Conservation (phyloP, 2,888 invertebrate genomes). For the Adelognathus sp. region DNA sequence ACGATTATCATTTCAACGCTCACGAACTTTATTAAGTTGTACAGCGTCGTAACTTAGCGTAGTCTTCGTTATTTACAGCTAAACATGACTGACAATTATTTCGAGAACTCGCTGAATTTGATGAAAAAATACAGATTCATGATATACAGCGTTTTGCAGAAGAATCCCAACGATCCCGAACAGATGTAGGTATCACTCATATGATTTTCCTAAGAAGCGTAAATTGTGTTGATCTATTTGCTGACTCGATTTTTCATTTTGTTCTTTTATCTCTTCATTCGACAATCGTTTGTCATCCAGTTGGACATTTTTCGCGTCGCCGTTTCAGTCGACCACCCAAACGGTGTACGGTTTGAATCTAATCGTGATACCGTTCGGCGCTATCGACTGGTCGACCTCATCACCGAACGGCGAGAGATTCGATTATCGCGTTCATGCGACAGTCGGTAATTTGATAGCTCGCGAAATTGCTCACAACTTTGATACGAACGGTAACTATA, state of each 20-base stretch:
- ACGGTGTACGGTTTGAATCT: slow-evolving; percentile 65
- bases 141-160: slow-evolving; percentile 63
- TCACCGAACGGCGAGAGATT: slow-evolving; percentile 49
- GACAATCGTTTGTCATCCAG: slow-evolving; percentile 45
- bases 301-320: slow-evolving; percentile 70
- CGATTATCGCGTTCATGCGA: slow-evolving; percentile 66
- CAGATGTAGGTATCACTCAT: slow-evolving; percentile 66
- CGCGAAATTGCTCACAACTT: slow-evolving; percentile 73
- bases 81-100: slow-evolving; percentile 64
- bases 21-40: slow-evolving; percentile 17
- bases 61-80: slow-evolving; percentile 58
- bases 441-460: slow-evolving; percentile 69
- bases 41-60: slow-evolving; percentile 1
- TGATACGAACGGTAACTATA: slow-evolving; percentile 68
- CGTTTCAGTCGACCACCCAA: slow-evolving; percentile 65
- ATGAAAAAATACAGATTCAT: slow-evolving; percentile 65
- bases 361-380: slow-evolving; percentile 70
- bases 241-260: background rate
- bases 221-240: slow-evolving; percentile 10
- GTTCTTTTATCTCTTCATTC: background rate
- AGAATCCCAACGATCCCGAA: slow-evolving; percentile 59
- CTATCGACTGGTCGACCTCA: slow-evolving; percentile 64
- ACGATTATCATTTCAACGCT: slow-evolving; percentile 1
- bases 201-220: slow-evolving; percentile 25
- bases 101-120: slow-evolving; percentile 66